Evolutionary conservation across 2,113 vertebrate genomes (phyloP), one percentile per base, ranked within the genome.

Genomic region (Galemys pyrenaicus): DNA sequence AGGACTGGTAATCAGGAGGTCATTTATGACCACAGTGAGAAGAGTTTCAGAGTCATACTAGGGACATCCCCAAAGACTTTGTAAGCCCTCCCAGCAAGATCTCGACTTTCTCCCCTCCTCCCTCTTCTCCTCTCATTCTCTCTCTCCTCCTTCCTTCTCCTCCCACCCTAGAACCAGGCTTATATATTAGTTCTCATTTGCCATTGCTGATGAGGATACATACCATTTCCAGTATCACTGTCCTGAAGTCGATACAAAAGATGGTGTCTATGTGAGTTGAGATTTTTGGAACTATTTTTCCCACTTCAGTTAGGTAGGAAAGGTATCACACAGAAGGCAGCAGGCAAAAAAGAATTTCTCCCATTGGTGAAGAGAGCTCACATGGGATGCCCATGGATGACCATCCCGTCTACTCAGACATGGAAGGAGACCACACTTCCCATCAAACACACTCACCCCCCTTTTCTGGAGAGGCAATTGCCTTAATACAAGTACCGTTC

Each of bases 351-450:
- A 70, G 65, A 28, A 30, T 30, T n/a, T 62, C 67, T 51, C 35
- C 32, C 73, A 3, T 0, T 12, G 26, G 20, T 0, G 46, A 46
- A 81, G 35, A 32, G 32, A 35, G 46, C 24, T n/a, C 2, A 64
- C 67, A 24, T 0, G 0, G 46, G 39, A 64, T 12, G 32, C 6
- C 26, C 35, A 1, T 0, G 39, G 24, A 70, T 7, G 0, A 15
- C 3, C 7, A 71, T 46, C 9, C 46, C 0, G 8, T 35, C 75
- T 15, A 9, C 44, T 44, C 32, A 4, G 24, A 39, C n/a, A 49
- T 5, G 44, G 37, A 77, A 32, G 41, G n/a, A 68, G 44, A 49
- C 39, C 2, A 35, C 49, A 6, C 15, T 32, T 75, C 93, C 81
- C 7, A 41, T 44, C 26, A 49, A 37, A 65, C 24, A 26, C 22